Base-by-base conservation (phyloP, 2,888 invertebrate species). In the Caradrina clavipalpis region DNA sequence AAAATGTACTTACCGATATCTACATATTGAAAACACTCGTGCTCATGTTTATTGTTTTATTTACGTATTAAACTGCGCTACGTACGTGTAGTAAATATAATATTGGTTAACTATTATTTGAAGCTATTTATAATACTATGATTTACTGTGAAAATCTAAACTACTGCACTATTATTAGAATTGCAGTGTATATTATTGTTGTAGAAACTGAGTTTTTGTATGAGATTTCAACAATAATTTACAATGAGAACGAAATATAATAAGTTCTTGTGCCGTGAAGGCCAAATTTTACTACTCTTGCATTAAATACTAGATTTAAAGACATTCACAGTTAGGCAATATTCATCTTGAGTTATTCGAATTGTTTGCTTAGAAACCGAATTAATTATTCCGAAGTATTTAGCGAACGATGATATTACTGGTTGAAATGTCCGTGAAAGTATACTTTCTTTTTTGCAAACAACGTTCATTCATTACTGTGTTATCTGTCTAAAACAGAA, bases 371-470 rank as follows among this genome's bases (percentile, higher is more conserved):
- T 76, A 82, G 70, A 81, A 82, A 82, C 71, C 57, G 54, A 69
- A 76, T 78, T 71, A 73, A 81, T 82, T 71, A 80, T 79, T 81
- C 80, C 67, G 76, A 81, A 82, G 72, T 82, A 76, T 82, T 85
- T 76, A 80, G 76, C 84, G 78, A 77, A 78, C 67, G 72, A 76
- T 85, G 81, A 86, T 86, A 83, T 84, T 86, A 81, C 83, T 86
- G 83, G 83, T 82, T 85, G 81, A 83, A 81, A 86, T 86, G 83
- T 74, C 84, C 82, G 92, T 88, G 92, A 92, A 92, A 92, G 93
- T 88, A 77, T 78, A 88, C 90, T 92, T 93, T 92, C 90, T 88
- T 92, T 92, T 85, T 90, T 87, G 88, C 88, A 88, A 88, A 90
- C 84, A 86, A 77, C 83, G 75, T 81, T 83, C 85, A 86, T 88